Evolutionary conservation across 2,888 invertebrate genomes (phyloP).

Genomic region (Ormyrus rosae): DNA sequence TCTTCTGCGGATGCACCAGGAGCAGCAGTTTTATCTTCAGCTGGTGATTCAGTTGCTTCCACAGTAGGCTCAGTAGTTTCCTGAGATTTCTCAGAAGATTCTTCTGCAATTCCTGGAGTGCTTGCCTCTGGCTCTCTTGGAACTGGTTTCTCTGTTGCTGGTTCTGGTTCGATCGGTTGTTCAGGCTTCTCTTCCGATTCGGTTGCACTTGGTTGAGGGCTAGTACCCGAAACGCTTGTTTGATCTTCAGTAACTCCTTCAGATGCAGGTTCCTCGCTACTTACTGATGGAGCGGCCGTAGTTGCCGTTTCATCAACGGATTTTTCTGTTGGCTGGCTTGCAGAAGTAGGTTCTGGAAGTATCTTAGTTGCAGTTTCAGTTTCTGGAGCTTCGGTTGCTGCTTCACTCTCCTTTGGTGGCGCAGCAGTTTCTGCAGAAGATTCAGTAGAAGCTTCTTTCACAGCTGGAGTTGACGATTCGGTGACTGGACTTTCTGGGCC

Average conservation of each 20-base stretch:
- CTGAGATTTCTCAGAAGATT: constrained; percentile 51
- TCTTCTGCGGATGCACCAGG: constrained; percentile 6
- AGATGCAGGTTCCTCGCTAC: constrained; percentile 30
- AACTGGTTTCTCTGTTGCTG: neutral
- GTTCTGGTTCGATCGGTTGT: neutral
- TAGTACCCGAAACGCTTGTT: neutral
- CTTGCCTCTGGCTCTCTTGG: constrained; percentile 21
- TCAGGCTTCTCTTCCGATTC: constrained; percentile 36
- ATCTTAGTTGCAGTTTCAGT: neutral
- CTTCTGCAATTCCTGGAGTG: constrained; percentile 42
- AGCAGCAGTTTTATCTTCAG: constrained; percentile 36
- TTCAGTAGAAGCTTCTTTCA: neutral
- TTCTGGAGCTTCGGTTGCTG: constrained; percentile 21
- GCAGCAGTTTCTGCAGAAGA: constrained; percentile 21
- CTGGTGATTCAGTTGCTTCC: constrained; percentile 39
- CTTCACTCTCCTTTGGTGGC: constrained; percentile 39
- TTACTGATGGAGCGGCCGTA: constrained; percentile 23
- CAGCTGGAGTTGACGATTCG: constrained; percentile 20
- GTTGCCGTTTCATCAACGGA: constrained; percentile 53
- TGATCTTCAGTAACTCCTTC: neutral
- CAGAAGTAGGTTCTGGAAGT: constrained; percentile 14
- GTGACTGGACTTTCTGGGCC: neutral
- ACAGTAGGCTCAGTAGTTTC: constrained; percentile 57
- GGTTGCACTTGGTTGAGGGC: neutral
- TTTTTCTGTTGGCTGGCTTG: constrained; percentile 56